phyloP scores from a whole-genome alignment of 1,140 invertebrate genomes.

The Adoxophyes honmai region DNA sequence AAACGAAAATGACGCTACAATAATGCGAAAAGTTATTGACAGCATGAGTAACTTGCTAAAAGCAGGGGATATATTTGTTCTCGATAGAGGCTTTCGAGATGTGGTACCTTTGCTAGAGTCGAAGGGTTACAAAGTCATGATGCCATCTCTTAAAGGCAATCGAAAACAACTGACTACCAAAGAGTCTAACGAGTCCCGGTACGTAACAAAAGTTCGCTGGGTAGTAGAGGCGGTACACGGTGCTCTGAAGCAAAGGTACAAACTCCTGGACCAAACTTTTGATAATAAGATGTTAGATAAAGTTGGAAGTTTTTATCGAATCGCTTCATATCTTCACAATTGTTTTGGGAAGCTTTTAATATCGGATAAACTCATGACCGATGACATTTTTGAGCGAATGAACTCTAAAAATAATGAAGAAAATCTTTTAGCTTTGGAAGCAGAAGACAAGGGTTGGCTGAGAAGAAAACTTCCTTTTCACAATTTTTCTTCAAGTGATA shows the following conservation, averaged over 20 bases:
- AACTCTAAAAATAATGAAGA: neutral
- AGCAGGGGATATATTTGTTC: constrained; percentile 8
- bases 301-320: neutral
- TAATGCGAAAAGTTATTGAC: neutral
- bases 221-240: neutral
- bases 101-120: neutral
- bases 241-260: neutral
- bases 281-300: neutral
- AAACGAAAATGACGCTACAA: neutral
- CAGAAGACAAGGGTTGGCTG: neutral
- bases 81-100: constrained; percentile 15
- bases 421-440: neutral
- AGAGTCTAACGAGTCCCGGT: neutral
- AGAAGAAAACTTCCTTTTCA: neutral
- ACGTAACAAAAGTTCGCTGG: neutral
- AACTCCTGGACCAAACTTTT: neutral
- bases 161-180: neutral
- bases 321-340: neutral
- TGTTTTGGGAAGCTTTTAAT: neutral
- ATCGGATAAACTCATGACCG: neutral
- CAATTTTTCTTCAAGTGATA: too few species aligned
- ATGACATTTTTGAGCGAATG: neutral
- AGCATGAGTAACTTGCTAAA: neutral
- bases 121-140: neutral
- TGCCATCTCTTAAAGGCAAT: neutral